Conservation (phyloP, 2,113 vertebrate species). For the Pagrus major region DNA sequence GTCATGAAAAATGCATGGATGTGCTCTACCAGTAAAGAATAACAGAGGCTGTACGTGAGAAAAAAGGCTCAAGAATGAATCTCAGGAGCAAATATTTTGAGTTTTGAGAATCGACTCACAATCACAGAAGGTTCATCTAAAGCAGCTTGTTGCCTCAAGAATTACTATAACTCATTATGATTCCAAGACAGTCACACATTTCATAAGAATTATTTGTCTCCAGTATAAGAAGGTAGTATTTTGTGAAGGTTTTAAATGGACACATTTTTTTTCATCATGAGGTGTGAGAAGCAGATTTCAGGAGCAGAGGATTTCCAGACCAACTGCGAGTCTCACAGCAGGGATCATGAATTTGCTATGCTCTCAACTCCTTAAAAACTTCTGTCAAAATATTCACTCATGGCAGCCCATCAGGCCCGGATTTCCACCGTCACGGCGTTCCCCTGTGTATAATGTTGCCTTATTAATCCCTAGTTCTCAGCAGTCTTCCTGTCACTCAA, state of each 20-base stretch:
- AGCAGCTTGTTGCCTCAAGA: not conserved
- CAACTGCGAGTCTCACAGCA: slow-evolving; percentile 32
- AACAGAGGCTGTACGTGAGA: not conserved
- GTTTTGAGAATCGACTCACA: not conserved
- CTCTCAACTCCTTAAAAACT: slow-evolving; percentile 37
- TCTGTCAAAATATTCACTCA: slow-evolving; percentile 34
- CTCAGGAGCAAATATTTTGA: not conserved
- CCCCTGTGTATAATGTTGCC: slow-evolving; percentile 14
- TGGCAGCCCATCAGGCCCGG: not conserved
- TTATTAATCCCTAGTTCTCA: slow-evolving; percentile 38
- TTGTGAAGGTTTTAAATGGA: not conserved
- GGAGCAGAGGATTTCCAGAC: slow-evolving; percentile 9
- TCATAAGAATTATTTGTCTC: not conserved
- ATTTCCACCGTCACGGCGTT: not conserved
- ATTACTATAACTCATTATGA: not conserved
- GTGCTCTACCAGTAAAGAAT: not conserved
- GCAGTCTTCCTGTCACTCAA: slow-evolving; percentile 41
- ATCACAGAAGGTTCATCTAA: not conserved
- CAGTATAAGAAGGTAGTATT: not conserved
- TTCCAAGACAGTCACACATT: not conserved
- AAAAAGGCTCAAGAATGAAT: not conserved
- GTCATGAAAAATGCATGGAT: not conserved
- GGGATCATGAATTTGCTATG: slow-evolving; percentile 41
- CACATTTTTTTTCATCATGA: not conserved
- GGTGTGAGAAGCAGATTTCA: slow-evolving; percentile 35